Evolutionary conservation across 2,797 vertebrate species (phyloP), one percentile per base, ranked within the genome.

Genomic region (Xenopus petersii): DNA sequence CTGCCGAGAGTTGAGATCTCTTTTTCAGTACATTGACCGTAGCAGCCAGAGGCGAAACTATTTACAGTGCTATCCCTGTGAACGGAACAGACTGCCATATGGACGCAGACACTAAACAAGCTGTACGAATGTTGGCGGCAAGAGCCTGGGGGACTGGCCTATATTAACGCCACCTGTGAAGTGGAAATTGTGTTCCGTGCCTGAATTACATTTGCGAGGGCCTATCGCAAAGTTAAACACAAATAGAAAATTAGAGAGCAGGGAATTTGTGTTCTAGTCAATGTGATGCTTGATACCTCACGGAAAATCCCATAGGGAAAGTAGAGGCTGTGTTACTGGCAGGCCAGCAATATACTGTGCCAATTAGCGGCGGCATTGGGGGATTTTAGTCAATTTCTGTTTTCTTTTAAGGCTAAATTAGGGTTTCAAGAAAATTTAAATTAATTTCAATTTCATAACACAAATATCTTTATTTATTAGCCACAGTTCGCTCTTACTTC

Each of bases 111-210:
- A 88, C 89, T 83, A 87, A 93, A 94, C 95, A 94, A 95, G 93
- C 93, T 93, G 92, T 93, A 93, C 90, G 89, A 92, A 90, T 94
- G 92, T 89, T 88, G 88, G 91, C 87, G 85, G 95, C 93, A 94
- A 91, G 93, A 92, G 94, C 94, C 95, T 93, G 82, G 93, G 94
- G 95, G 94, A 93, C 87, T 91, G 93, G 93, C 93, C 94, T 94
- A 92, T 88, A 94, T 95, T 89, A 91, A 85, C 89, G 86, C 93
- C 95, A 96, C 95, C 94, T 95, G 95, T 91, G 90, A 88, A 83
- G 82, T 70, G 85, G 89, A 89, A 89, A 85, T 86, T 84, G 87
- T 81, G 83, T 86, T 86, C 82, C 70, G 81, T 59, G 64, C 86
- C 84, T 80, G 83, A 84, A 81, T 82, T 81, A 86, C 85, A 85